Percentiles rank a stretch among this genome's conserved stretches.
Evolutionary conservation across 2,113 vertebrate species (phyloP).

Genomic region (Theropithecus gelada): DNA sequence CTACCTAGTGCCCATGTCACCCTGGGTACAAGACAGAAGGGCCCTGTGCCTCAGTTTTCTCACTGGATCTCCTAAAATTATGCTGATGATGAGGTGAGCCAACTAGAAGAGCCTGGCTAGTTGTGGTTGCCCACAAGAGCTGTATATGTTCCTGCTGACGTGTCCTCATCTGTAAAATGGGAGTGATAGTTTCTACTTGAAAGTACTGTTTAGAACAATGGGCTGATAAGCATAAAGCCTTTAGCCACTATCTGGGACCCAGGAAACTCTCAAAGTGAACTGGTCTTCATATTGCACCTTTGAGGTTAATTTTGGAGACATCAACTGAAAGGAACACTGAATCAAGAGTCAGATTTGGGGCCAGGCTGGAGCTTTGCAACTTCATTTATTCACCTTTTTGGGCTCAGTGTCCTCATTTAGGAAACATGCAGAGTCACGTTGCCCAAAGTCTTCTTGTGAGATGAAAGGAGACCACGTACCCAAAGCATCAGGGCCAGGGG

Average conservation of each 20-base stretch:
- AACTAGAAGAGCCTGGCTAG: rapidly evolving
- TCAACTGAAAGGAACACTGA: background rate
- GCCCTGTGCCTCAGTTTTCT: background rate
- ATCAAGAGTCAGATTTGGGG: background rate
- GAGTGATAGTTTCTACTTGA: rapidly evolving
- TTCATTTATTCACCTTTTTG: background rate
- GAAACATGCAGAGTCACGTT: rapidly evolving
- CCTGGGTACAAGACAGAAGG: rapidly evolving
- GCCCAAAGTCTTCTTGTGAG: background rate
- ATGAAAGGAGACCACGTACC: background rate
- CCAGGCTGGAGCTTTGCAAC: background rate
- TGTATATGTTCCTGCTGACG: rapidly evolving
- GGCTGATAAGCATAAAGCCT: background rate
- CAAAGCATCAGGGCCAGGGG: background rate
- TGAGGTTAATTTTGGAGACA: background rate
- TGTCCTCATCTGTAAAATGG: rapidly evolving
- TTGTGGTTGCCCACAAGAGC: background rate
- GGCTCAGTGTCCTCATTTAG: background rate
- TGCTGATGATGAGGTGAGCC: rapidly evolving
- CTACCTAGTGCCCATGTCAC: background rate
- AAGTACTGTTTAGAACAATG: rapidly evolving
- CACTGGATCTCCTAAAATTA: background rate
- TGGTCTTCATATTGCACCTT: background rate
- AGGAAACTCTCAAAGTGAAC: rapidly evolving
- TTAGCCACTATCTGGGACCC: rapidly evolving